These are phyloP conservation scores for Carpatolechia fugitivella DNA, from an alignment of 2,888 invertebrate species.

Conservation along the genomic window DNA sequence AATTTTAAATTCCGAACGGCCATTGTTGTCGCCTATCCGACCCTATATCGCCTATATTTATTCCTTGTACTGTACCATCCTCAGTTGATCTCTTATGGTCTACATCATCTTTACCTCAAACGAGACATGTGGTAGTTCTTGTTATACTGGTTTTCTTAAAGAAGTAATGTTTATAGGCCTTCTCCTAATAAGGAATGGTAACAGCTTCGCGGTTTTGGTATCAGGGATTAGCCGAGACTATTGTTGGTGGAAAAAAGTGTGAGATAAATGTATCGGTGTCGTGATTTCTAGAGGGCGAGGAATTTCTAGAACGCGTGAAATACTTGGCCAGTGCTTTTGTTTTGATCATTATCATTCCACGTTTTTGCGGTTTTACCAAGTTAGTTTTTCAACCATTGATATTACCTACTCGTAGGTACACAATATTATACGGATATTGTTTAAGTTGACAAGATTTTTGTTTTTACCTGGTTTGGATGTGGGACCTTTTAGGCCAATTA, in stretches of 20 bases:
- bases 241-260: slow-evolving; percentile 15
- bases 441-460: no score
- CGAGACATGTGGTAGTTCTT: slow-evolving; percentile 23
- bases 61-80: slow-evolving; percentile 35
- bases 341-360: not conserved
- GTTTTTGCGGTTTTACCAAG: no score
- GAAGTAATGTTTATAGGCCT: slow-evolving; percentile 37
- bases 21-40: slow-evolving; percentile 66
- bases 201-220: slow-evolving; percentile 39
- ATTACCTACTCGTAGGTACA: no score
- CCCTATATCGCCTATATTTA: slow-evolving; percentile 61
- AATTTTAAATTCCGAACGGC: slow-evolving; percentile 68
- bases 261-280: slow-evolving; percentile 13
- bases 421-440: no score
- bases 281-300: slow-evolving; percentile 13
- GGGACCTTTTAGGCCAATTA: no score
- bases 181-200: slow-evolving; percentile 50
- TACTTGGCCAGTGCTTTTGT: not conserved
- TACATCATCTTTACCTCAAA: not conserved
- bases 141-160: slow-evolving; percentile 27
- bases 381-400: no score
- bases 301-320: slow-evolving; percentile 10
- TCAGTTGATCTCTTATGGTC: slow-evolving; percentile 2
- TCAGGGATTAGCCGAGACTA: slow-evolving; percentile 22
- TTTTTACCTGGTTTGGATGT: no score